These are phyloP conservation scores for Pelosia muscerda DNA, from an alignment of 2,888 invertebrate genomes.

Conservation along the genomic window DNA sequence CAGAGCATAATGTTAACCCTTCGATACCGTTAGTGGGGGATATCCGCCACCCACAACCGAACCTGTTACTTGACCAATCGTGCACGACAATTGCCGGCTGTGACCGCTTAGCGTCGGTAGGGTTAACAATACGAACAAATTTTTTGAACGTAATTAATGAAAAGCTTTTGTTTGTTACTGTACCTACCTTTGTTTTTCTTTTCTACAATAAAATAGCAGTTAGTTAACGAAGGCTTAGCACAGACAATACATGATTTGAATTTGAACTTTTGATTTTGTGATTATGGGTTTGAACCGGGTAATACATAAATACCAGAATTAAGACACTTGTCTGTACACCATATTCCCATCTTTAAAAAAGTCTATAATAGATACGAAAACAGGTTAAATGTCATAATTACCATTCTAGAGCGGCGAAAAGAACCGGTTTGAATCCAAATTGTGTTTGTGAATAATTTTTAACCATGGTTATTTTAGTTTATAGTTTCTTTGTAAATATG, in stretches of 20 bases:
- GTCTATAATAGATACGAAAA: no score
- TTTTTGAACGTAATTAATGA: background rate
- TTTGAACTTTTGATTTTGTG: background rate
- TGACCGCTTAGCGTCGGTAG: constrained; percentile 4
- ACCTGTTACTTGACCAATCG: constrained; percentile 64
- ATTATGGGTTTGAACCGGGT: background rate
- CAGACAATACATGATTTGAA: background rate
- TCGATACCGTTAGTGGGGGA: constrained; percentile 55
- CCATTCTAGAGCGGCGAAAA: no score
- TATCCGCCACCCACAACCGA: constrained; percentile 65
- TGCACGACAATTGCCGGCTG: constrained; percentile 55
- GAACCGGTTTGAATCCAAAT: no score
- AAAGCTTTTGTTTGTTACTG: no score
- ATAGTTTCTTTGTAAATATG: background rate
- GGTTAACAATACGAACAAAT: constrained; percentile 2
- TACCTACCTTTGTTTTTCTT: background rate
- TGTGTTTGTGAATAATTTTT: no score
- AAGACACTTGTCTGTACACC: background rate
- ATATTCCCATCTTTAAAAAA: background rate
- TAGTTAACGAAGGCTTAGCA: no score
- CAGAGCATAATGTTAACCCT: constrained; percentile 22
- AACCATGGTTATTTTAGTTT: background rate
- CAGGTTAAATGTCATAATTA: no score
- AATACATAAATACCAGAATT: no score
- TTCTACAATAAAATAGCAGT: background rate